Evolutionary conservation across 2,797 vertebrate genomes (phyloP).

Genomic region (Cirrhinus molitorella): DNA sequence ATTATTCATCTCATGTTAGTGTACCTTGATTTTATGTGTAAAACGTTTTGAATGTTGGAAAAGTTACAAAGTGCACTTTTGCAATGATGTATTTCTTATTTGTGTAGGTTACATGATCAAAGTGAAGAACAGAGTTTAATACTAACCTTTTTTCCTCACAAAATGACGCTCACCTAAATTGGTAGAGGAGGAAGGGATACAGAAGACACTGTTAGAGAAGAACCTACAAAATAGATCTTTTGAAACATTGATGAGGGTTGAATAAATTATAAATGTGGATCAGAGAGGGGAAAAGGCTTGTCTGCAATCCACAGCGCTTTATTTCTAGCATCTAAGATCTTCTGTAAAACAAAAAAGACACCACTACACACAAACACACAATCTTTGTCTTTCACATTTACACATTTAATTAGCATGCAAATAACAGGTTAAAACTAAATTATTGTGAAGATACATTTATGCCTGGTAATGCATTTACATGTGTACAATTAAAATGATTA

Average conservation of each 20-base stretch:
- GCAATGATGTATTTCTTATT: background rate
- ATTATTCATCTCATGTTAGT: background rate
- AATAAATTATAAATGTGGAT: slow-evolving; percentile 64
- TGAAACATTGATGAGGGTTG: slow-evolving; percentile 59
- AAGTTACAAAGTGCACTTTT: background rate
- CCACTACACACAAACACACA: background rate
- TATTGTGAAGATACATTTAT: slow-evolving; percentile 9
- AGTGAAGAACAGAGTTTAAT: background rate
- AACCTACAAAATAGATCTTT: slow-evolving; percentile 55
- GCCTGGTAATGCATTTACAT: slow-evolving; percentile 35
- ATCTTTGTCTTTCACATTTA: slow-evolving; percentile 12
- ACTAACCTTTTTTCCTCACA: slow-evolving; percentile 90
- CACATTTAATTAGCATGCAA: slow-evolving; percentile 5
- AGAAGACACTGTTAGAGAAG: slow-evolving; percentile 35
- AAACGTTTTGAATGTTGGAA: background rate
- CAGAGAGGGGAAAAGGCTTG: slow-evolving; percentile 40
- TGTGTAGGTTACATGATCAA: background rate
- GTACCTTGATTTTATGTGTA: background rate
- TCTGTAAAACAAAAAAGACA: background rate
- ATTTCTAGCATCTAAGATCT: slow-evolving; percentile 39
- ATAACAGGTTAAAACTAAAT: background rate
- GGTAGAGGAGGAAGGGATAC: slow-evolving; percentile 37
- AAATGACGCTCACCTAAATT: slow-evolving; percentile 66
- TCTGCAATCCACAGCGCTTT: slow-evolving; percentile 39
- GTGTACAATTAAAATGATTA: slow-evolving; percentile 32